Conservation (phyloP, 1,140 invertebrate species). For the Tribolium castaneum region DNA sequence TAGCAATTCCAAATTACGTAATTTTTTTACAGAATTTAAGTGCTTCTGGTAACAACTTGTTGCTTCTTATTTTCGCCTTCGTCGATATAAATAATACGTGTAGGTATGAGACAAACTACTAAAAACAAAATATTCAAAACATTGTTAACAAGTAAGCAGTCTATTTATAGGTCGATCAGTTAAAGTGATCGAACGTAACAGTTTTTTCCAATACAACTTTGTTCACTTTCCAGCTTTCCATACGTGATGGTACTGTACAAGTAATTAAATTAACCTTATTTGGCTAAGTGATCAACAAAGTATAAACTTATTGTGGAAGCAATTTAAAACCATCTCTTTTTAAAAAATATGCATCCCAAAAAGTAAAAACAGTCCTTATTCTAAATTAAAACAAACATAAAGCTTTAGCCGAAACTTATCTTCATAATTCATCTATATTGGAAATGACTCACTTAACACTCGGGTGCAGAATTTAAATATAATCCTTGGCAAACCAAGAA, state of each 20-base stretch:
- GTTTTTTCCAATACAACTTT: conserved; percentile 2
- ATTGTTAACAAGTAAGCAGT: neutral
- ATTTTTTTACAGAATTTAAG: no score
- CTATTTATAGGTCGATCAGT: conserved; percentile 17
- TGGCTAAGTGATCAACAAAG: neutral
- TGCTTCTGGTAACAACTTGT: no score
- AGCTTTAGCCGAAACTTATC: neutral
- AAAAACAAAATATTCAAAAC: neutral
- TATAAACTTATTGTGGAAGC: conserved; percentile 1
- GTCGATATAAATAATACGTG: no score
- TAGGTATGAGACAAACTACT: neutral
- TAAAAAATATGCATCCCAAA: no score
- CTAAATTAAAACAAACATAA: neutral
- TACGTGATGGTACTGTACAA: conserved; percentile 18
- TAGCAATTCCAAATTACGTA: no score
- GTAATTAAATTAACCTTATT: conserved; percentile 19
- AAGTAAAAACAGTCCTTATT: no score
- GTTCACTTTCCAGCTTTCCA: conserved; percentile 17
- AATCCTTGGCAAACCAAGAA: conserved; percentile 14
- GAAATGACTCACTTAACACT: conserved; percentile 15
- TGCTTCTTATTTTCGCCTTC: neutral
- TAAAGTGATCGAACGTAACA: conserved; percentile 1
- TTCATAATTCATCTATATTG: neutral
- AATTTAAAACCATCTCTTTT: neutral
- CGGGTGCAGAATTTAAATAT: conserved; percentile 30